Percentiles rank a stretch among this genome's conserved stretches.
These are phyloP conservation scores for Rhagologus leucostigma DNA, from an alignment of 2,113 vertebrate genomes.

Conservation along the genomic window DNA sequence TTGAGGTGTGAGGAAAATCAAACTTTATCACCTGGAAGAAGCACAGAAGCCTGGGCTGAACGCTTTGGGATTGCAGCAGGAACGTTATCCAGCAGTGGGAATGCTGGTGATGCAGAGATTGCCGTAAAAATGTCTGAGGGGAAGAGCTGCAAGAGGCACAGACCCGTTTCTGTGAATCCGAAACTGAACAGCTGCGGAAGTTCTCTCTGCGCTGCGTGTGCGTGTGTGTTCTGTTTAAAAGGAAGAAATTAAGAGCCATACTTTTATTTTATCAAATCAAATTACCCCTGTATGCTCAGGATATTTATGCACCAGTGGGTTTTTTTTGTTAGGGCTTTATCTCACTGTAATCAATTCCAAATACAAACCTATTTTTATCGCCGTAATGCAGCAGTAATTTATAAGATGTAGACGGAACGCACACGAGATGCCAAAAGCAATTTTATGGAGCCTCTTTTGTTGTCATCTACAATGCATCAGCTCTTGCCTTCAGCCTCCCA, in stretches of 20 bases:
- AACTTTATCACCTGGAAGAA: background rate
- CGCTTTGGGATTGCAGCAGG: background rate
- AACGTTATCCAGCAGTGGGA: background rate
- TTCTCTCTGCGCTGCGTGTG: background rate
- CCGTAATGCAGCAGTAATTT: slow-evolving; percentile 46
- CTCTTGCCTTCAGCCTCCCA: slow-evolving; percentile 45
- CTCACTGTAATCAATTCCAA: slow-evolving; percentile 61
- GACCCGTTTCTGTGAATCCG: slow-evolving; percentile 8
- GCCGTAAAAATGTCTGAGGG: background rate
- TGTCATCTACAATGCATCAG: slow-evolving; percentile 55
- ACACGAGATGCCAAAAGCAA: slow-evolving; percentile 52
- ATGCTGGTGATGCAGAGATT: background rate
- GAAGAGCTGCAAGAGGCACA: background rate
- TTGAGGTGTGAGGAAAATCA: background rate
- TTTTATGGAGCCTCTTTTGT: slow-evolving; percentile 55
- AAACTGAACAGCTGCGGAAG: background rate
- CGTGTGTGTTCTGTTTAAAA: background rate
- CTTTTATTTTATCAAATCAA: slow-evolving; percentile 36
- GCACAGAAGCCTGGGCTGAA: background rate
- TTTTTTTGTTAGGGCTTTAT: slow-evolving; percentile 38
- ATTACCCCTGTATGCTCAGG: background rate
- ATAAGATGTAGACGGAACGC: slow-evolving; percentile 40
- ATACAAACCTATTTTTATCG: slow-evolving; percentile 48
- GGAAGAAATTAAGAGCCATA: slow-evolving; percentile 20
- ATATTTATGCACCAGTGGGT: slow-evolving; percentile 26